Evolutionary conservation across 2,113 vertebrate genomes (phyloP), one percentile per base, ranked within the genome.

Genomic region (Syrrhaptes paradoxus): DNA sequence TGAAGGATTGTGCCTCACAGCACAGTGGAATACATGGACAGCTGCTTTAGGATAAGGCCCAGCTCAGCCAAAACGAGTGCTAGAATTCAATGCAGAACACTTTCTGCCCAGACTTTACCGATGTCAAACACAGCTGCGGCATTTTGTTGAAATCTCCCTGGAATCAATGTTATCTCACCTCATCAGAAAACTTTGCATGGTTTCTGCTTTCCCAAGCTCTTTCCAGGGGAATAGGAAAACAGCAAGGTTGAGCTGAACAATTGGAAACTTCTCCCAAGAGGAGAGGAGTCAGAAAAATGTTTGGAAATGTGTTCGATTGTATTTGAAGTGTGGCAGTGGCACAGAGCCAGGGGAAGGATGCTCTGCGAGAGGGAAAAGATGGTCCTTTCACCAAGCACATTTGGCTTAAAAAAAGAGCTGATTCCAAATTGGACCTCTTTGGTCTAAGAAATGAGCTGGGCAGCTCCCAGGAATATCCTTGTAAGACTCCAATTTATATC

Each of bases 71-170:
- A 90, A 94, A 83, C 16, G 5, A 87, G 72, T 15, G 28, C 58
- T 93, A 87, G 66, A 93, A 93, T 58, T 57, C 92, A 68, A 24
- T 65, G 65, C 34, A 92, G 54, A 93, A 61, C 17, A 4, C 26
- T 88, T 91, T 75, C 71, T 88, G 75, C 62, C 21, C 5, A 7
- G 68, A 17, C 75, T 90, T 74, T 81, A 45, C 45, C 3, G 0
- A 54, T 93, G 84, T 95, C 81, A 85, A 95, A 88, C 86, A 94
- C 74, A 96, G 84, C 93, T 89, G 87, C 19, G 61, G 63, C 48
- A 66, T 87, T 92, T 75, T 93, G 74, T 62, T 93, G 91, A 92
- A 95, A 88, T 95, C 75, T 93, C 65, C 29, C 54, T 96, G 90
- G 88, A 96, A 97, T 43, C 76, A 41, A 4, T 72, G 70, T 75